These are phyloP conservation scores for Mnemiopsis leidyi DNA, from an alignment of 37 sponge, comb jelly and placozoan species.

Conservation along the genomic window DNA sequence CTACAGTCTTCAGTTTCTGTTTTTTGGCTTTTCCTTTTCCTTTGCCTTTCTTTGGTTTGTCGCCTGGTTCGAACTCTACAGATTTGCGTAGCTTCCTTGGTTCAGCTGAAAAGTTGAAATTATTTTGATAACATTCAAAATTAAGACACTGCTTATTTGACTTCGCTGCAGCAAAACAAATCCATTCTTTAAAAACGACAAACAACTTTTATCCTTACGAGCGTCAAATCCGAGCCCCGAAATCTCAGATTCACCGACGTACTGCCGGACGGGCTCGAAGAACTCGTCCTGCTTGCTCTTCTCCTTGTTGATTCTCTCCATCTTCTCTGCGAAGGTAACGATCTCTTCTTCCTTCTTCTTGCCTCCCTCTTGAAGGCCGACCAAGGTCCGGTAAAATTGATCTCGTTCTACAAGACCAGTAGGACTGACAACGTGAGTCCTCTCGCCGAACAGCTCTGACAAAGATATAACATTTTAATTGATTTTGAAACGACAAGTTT, in stretches of 20 bases:
- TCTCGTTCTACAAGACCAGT: not conserved
- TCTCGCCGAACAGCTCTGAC: constrained; percentile 38
- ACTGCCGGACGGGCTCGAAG: not conserved
- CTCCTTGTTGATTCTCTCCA: not conserved
- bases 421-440: not conserved
- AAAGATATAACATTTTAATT: not conserved
- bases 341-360: constrained; percentile 14
- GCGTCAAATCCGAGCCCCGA: not conserved
- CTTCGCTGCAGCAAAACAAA: not conserved
- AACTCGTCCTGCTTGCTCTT: constrained; percentile 61
- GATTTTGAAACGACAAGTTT: too few relatives aligned
- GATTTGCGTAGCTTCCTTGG: not conserved
- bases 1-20: constrained; percentile 15
- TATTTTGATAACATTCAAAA: not conserved
- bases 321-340: constrained; percentile 11
- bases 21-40: constrained; percentile 31
- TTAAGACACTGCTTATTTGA: not conserved
- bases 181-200: too few relatives aligned
- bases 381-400: constrained; percentile 24
- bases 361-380: not conserved
- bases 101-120: constrained; percentile 1
- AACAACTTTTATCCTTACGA: too few relatives aligned
- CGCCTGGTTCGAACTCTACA: constrained; percentile 32
- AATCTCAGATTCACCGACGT: constrained; percentile 11
- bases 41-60: not conserved